Evolutionary conservation across 37 sponge, comb jelly and placozoan species (phyloP).

Genomic region (Oscarella lobularis): DNA sequence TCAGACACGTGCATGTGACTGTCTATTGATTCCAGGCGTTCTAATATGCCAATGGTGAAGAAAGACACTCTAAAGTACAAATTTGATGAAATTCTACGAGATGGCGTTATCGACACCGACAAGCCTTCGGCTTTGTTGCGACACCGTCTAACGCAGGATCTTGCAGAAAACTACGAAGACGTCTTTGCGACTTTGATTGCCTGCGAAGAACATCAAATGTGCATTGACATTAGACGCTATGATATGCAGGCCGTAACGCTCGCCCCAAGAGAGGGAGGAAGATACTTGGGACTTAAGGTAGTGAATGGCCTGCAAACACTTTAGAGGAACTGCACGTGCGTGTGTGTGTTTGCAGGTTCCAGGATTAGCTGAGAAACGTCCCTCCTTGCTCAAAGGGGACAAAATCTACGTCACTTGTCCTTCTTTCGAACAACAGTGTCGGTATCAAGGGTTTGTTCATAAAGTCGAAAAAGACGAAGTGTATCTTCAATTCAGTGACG

Average conservation of each 20-base stretch:
- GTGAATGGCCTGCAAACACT: no score
- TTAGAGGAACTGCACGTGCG: conserved; percentile 17
- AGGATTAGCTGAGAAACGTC: conserved; percentile 45
- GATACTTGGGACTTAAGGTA: no score
- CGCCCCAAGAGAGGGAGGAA: no score
- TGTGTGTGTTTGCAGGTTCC: conserved; percentile 42
- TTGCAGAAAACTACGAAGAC: conserved; percentile 24
- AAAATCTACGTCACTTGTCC: conserved; percentile 30
- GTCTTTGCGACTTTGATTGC: conserved; percentile 23
- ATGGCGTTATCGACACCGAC: no score
- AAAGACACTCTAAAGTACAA: no score
- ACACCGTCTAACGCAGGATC: not conserved
- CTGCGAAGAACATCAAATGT: conserved; percentile 27
- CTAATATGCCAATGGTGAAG: no score
- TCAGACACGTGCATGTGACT: no score
- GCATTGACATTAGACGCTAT: conserved; percentile 30
- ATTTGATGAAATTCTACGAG: no score
- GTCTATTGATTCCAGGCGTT: no score
- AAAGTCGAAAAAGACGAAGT: not conserved
- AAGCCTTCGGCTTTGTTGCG: not conserved
- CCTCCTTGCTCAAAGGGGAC: conserved; percentile 46
- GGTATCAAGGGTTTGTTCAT: conserved; percentile 1
- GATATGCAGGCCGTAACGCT: conserved; percentile 24
- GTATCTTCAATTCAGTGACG: not conserved
- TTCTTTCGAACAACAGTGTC: not conserved